phyloP scores from a whole-genome alignment of 2,113 vertebrate species.

The Corythaeola cristata region DNA sequence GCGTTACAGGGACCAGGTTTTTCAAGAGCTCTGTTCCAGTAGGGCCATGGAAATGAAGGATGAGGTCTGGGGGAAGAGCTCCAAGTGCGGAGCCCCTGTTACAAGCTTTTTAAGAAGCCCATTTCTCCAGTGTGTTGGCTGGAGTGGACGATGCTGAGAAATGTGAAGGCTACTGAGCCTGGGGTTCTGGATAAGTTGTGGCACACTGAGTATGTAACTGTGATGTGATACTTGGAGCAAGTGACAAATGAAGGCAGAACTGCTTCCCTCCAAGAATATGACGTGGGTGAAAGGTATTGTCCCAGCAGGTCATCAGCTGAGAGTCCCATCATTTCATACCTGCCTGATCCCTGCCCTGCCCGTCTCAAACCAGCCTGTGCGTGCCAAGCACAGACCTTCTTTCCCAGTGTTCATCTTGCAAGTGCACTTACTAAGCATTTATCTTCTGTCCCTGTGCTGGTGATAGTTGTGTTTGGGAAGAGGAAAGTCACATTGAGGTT shows the following conservation, averaged over 20 bases:
- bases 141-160: background rate
- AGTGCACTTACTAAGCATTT: background rate
- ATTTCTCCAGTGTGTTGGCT: background rate
- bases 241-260: background rate
- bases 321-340: background rate
- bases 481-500: conserved; percentile 74
- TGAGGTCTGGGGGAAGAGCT: background rate
- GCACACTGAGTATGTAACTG: background rate
- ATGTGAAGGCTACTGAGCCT: background rate
- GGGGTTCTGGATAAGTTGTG: background rate
- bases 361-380: background rate
- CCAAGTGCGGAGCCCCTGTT: rapidly evolving
- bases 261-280: background rate
- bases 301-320: background rate
- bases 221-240: background rate
- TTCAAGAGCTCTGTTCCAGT: background rate
- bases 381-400: background rate
- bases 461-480: conserved; percentile 26
- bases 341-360: background rate
- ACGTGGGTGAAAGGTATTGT: background rate
- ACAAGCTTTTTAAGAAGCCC: background rate
- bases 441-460: conserved; percentile 29
- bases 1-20: background rate
- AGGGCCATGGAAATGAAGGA: background rate
- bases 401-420: background rate